phyloP scores from a whole-genome alignment of 2,113 vertebrate genomes.

The Laticauda laticaudata region DNA sequence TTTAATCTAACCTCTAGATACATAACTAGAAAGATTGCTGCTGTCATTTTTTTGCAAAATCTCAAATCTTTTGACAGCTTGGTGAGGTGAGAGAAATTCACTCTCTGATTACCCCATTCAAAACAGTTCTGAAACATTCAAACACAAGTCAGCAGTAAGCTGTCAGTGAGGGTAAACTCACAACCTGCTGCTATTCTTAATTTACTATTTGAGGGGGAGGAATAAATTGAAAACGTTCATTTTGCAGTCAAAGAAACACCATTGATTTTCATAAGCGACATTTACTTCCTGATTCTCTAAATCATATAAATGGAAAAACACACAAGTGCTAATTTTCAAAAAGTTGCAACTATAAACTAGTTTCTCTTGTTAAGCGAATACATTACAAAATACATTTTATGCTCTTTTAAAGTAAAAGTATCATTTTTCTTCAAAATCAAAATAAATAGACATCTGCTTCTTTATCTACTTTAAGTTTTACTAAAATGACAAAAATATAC shows the following conservation, averaged over 20 bases:
- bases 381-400: background rate
- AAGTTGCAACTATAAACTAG: background rate
- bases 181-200: background rate
- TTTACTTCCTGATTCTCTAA: constrained; percentile 20
- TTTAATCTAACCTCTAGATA: background rate
- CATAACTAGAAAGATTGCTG: background rate
- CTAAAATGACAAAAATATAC: background rate
- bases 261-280: constrained; percentile 1
- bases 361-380: background rate
- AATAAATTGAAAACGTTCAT: background rate
- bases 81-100: background rate
- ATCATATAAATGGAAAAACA: background rate
- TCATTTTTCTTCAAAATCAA: background rate
- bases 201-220: constrained; percentile 1
- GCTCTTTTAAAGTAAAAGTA: background rate
- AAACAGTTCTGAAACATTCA: background rate
- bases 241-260: background rate
- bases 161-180: background rate
- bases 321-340: constrained; percentile 14
- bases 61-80: background rate
- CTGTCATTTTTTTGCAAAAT: background rate
- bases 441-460: background rate
- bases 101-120: background rate
- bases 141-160: background rate
- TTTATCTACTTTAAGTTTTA: background rate